phyloP scores from a whole-genome alignment of 2,113 vertebrate species.

The Alethe diademata region DNA sequence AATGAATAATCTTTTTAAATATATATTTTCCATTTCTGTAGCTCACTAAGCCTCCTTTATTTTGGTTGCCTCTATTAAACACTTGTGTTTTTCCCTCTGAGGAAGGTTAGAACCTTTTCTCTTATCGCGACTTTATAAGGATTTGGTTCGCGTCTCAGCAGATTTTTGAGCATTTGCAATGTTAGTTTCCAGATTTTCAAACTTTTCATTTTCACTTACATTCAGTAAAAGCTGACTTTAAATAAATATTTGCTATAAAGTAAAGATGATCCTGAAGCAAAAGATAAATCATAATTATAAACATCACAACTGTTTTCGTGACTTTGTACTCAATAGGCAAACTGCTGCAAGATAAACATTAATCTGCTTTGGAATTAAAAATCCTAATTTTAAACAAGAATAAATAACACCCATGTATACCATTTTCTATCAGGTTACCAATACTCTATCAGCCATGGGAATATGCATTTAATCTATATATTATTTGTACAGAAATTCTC shows the following conservation, averaged over 20 bases:
- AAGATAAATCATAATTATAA: not conserved
- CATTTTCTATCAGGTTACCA: not conserved
- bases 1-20: not conserved
- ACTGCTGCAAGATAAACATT: not conserved
- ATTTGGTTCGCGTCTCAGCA: not conserved
- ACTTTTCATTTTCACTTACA: not conserved
- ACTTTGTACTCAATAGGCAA: not conserved
- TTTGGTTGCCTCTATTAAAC: not conserved
- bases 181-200: not conserved
- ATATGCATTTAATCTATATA: not conserved
- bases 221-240: not conserved
- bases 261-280: not conserved
- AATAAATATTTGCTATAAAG: not conserved
- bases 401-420: not conserved
- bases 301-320: not conserved
- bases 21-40: not conserved
- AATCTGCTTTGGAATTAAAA: not conserved
- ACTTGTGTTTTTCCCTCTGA: not conserved
- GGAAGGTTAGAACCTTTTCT: not conserved
- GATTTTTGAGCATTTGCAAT: not conserved
- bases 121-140: not conserved
- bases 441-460: not conserved
- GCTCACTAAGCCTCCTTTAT: not conserved
- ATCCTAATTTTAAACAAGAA: not conserved
- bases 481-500: not conserved